Conservation (phyloP, 2,113 vertebrate genomes). For the Carassius carassius region DNA sequence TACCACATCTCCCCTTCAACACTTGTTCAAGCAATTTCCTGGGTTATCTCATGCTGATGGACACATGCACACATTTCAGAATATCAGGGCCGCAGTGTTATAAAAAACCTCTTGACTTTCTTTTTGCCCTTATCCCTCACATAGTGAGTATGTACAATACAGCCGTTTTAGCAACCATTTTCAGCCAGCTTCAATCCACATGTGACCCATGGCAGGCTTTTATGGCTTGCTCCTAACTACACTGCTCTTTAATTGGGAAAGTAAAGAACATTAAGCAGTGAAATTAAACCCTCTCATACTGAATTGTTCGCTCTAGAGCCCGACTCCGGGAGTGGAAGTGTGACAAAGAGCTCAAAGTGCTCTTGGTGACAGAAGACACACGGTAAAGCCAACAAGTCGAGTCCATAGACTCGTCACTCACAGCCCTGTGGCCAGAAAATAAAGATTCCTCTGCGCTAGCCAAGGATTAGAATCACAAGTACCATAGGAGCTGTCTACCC, state of each 20-base stretch:
- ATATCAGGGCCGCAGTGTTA: constrained; percentile 46
- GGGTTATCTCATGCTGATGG: constrained; percentile 26
- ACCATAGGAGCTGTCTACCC: constrained; percentile 60
- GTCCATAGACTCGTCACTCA: constrained; percentile 8
- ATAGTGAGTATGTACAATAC: constrained; percentile 39
- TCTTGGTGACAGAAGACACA: constrained; percentile 42
- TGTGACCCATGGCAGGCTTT: constrained; percentile 50
- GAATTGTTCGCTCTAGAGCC: constrained; percentile 34
- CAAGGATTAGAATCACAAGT: constrained; percentile 44
- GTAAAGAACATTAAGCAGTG: constrained; percentile 42
- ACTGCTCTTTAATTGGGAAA: constrained; percentile 40
- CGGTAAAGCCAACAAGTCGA: constrained; percentile 31
- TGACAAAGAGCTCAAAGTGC: constrained; percentile 32
- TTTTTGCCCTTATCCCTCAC: constrained; percentile 32
- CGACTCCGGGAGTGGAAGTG: constrained; percentile 32
- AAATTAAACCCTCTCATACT: constrained; percentile 48
- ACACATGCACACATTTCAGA: constrained; percentile 28
- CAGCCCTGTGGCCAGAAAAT: constrained; percentile 24
- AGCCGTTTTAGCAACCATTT: constrained; percentile 51
- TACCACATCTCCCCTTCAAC: neutral
- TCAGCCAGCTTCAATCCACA: constrained; percentile 42
- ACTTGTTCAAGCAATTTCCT: constrained; percentile 30
- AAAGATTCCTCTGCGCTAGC: constrained; percentile 44
- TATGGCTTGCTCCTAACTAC: constrained; percentile 49
- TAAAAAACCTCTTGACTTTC: constrained; percentile 38